Evolutionary conservation across 2,888 invertebrate genomes (phyloP).

Genomic region (Oasisia sp.): DNA sequence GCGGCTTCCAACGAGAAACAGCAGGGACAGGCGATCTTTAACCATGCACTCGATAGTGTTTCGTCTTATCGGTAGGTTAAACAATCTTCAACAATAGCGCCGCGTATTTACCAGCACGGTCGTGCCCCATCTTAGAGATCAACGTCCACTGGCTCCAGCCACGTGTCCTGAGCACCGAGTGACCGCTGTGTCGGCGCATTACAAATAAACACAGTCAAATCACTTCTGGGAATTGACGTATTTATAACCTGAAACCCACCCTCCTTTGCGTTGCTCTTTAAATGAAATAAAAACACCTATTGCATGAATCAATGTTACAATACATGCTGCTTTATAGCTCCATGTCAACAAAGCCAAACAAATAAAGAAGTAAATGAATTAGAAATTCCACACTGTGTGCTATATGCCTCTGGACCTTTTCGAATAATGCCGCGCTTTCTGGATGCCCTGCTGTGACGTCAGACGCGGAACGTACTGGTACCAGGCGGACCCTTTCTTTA

Average conservation of each 20-base stretch:
- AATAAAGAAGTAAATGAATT: too few relatives aligned
- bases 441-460: too few relatives aligned
- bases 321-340: too few relatives aligned
- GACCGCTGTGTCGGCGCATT: neutral
- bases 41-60: neutral
- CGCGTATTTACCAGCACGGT: neutral
- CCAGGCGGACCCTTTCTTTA: too few relatives aligned
- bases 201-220: neutral
- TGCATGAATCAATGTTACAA: neutral
- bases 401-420: too few relatives aligned
- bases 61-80: conserved; percentile 13
- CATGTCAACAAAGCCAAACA: too few relatives aligned
- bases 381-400: too few relatives aligned
- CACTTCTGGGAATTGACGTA: neutral
- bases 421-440: too few relatives aligned
- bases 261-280: neutral
- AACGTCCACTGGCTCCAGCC: neutral
- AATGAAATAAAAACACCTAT: neutral
- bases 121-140: neutral
- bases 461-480: too few relatives aligned
- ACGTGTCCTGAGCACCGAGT: neutral
- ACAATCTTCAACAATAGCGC: conserved; percentile 7
- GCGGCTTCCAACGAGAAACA: neutral
- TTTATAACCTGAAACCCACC: neutral
- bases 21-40: neutral